A percentile compares a stretch with the other conserved stretches of the same genome.
Evolutionary conservation across 2,888 invertebrate species (phyloP).

Genomic region (Drosophila lutescens): DNA sequence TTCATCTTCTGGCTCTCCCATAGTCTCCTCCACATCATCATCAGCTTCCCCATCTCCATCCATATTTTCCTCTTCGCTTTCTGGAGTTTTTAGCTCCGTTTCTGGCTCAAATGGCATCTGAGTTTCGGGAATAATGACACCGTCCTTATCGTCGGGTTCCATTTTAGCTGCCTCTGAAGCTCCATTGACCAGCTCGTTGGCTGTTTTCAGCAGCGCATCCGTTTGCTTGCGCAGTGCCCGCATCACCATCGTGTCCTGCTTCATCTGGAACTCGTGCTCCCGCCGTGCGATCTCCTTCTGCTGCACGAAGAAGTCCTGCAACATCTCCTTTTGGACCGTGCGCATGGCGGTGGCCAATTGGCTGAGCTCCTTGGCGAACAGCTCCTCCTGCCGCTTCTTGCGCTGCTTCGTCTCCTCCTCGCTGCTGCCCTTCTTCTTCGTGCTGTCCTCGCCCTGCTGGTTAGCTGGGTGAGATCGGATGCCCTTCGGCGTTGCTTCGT

Average conservation of each 20-base stretch:
- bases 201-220: constrained; percentile 68
- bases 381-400: constrained; percentile 62
- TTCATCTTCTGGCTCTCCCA: constrained; percentile 13
- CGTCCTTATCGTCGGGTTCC: constrained; percentile 7
- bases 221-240: constrained; percentile 82
- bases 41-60: constrained; percentile 27
- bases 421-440: neutral
- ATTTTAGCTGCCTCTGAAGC: neutral
- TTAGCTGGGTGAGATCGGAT: neutral
- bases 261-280: constrained; percentile 83
- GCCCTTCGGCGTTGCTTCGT: constrained; percentile 17
- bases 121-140: constrained; percentile 19
- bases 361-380: constrained; percentile 75
- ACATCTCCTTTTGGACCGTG: constrained; percentile 79
- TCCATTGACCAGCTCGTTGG: constrained; percentile 55
- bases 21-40: constrained; percentile 15
- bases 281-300: constrained; percentile 81
- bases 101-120: constrained; percentile 23
- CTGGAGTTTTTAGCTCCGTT: constrained; percentile 11
- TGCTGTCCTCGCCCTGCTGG: constrained; percentile 3
- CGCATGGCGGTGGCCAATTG: constrained; percentile 77
- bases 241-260: constrained; percentile 80
- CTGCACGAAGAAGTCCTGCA: constrained; percentile 81
- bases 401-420: constrained; percentile 41
- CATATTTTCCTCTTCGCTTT: constrained; percentile 1